Evolutionary conservation across 2,888 invertebrate species (phyloP).

Genomic region (Mantis religiosa): DNA sequence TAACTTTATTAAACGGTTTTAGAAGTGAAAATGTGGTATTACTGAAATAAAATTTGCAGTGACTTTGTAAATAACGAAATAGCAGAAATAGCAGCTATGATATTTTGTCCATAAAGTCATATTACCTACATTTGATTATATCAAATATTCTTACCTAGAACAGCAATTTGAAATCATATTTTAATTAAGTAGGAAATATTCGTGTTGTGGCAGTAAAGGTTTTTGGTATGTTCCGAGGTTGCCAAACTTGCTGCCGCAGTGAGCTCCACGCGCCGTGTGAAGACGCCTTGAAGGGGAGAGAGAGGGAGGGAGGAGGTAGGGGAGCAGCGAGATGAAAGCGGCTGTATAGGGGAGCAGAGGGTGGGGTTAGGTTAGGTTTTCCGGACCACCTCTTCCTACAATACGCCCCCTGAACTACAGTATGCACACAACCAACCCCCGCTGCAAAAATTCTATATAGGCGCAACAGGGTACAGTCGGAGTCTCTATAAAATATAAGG

Average conservation of each 20-base stretch:
- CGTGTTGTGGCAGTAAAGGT: no score
- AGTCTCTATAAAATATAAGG: conserved; percentile 14
- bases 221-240: neutral
- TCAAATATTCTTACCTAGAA: no score
- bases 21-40: no score
- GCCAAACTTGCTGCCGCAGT: neutral
- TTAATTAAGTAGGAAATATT: no score
- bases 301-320: neutral
- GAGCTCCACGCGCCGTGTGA: neutral
- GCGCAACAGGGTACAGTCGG: conserved; percentile 17
- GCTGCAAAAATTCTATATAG: conserved; percentile 7
- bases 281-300: neutral
- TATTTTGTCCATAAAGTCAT: no score
- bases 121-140: no score
- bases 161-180: no score
- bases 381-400: conserved; percentile 4
- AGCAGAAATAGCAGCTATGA: no score
- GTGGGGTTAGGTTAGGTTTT: conserved; percentile 7
- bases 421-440: neutral
- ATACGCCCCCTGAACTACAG: neutral
- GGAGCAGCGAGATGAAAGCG: conserved; percentile 5
- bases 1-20: no score
- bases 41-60: no score
- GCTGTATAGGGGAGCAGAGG: conserved; percentile 2
- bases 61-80: no score